Percentiles rank a stretch among this genome's conserved stretches.
Conservation (phyloP, 2,797 vertebrate genomes). For the Oceanodroma leucorhoa region DNA sequence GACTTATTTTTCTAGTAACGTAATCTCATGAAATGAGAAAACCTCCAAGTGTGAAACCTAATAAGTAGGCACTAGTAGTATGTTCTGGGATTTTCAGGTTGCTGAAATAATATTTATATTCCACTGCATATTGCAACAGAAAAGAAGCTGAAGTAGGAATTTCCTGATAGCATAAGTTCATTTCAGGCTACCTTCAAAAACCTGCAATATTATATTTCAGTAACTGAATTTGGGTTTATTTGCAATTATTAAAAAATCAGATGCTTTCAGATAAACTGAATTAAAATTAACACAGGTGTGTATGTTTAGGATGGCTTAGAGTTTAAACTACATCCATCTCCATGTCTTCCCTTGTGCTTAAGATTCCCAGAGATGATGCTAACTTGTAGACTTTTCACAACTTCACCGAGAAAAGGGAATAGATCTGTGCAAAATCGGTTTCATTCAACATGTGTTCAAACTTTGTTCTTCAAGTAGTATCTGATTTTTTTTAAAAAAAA, state of each 20-base stretch:
- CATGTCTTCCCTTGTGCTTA: not conserved
- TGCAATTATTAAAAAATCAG: not conserved
- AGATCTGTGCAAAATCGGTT: not conserved
- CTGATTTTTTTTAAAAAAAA: not conserved
- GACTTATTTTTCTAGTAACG: accelerated
- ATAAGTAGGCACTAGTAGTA: not conserved
- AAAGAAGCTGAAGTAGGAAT: not conserved
- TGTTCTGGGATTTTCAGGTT: not conserved
- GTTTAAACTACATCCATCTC: not conserved
- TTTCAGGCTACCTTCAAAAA: not conserved
- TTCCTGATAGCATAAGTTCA: not conserved
- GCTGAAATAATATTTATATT: not conserved
- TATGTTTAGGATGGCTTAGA: not conserved
- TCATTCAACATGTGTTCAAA: not conserved
- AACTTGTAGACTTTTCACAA: not conserved
- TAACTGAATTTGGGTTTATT: not conserved
- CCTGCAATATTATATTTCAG: not conserved
- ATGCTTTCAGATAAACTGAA: not conserved
- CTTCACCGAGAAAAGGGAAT: not conserved
- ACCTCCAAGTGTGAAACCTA: not conserved
- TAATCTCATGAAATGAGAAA: not conserved
- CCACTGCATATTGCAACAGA: not conserved
- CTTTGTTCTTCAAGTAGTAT: not conserved
- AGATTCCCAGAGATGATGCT: not conserved
- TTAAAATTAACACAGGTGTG: not conserved